These are phyloP conservation scores for Diloba caeruleocephala DNA, from an alignment of 2,888 invertebrate genomes.

Conservation along the genomic window DNA sequence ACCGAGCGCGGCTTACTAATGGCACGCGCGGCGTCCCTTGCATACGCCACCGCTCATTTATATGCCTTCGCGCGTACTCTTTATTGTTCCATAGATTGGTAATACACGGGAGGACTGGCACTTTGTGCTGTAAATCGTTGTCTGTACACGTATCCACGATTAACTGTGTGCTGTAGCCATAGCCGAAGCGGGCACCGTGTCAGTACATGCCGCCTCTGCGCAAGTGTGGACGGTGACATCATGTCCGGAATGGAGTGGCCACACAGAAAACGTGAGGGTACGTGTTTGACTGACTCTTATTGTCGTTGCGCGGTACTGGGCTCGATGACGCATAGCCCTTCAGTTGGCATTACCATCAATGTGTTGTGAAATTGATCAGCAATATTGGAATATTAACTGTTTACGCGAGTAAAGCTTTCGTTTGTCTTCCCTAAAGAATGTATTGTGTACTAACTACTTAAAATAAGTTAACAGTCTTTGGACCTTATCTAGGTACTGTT, in stretches of 20 bases:
- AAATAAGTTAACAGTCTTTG: too few relatives aligned
- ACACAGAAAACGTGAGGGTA: constrained; percentile 83
- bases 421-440: not conserved
- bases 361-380: constrained; percentile 41
- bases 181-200: constrained; percentile 73
- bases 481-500: too few relatives aligned
- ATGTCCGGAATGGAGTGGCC: constrained; percentile 83
- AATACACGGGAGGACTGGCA: constrained; percentile 88
- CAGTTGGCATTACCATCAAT: constrained; percentile 41
- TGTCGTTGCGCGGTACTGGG: constrained; percentile 66
- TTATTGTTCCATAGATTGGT: constrained; percentile 89
- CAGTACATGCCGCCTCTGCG: constrained; percentile 78
- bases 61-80: constrained; percentile 81
- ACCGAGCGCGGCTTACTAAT: constrained; percentile 83
- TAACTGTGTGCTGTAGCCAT: constrained; percentile 81
- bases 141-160: constrained; percentile 86
- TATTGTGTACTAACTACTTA: too few relatives aligned
- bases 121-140: constrained; percentile 88
- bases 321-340: constrained; percentile 74
- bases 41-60: constrained; percentile 84
- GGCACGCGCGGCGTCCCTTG: constrained; percentile 80
- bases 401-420: not conserved
- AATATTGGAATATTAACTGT: constrained; percentile 30
- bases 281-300: constrained; percentile 72
- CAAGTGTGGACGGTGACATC: constrained; percentile 83